Conservation (phyloP, 2,113 vertebrate genomes). For the Ceyx cyanopectus region DNA sequence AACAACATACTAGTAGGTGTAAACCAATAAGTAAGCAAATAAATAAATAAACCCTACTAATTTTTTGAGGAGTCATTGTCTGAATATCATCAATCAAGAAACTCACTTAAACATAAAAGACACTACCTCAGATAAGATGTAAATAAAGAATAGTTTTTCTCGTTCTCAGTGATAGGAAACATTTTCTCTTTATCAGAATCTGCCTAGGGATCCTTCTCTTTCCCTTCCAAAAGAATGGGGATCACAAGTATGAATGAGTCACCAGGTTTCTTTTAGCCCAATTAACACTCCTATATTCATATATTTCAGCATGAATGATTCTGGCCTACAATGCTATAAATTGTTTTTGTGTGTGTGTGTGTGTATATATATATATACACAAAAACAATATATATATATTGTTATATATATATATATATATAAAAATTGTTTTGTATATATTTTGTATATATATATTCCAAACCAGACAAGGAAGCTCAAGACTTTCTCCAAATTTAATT, state of each 20-base stretch:
- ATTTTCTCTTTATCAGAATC: background rate
- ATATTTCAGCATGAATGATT: background rate
- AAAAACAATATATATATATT: too few species aligned
- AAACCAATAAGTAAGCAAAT: background rate
- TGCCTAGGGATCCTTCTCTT: background rate
- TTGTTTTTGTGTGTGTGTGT: too few species aligned
- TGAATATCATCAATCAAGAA: background rate
- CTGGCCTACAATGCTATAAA: background rate
- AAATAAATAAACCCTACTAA: background rate
- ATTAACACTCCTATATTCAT: background rate
- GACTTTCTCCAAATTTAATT: background rate
- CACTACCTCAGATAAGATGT: background rate
- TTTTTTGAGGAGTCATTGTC: background rate
- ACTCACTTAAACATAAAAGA: background rate
- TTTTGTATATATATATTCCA: rapidly evolving
- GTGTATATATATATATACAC: too few species aligned
- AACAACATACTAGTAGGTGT: background rate
- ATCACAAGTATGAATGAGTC: background rate
- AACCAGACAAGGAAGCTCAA: background rate
- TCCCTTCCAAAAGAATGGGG: background rate
- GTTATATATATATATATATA: too few species aligned
- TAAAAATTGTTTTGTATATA: rapidly evolving
- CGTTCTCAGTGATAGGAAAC: background rate
- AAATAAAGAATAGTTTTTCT: background rate
- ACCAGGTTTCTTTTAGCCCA: background rate